Base-by-base conservation (phyloP, 2,888 invertebrate genomes). In the Stenoptilia bipunctidactyla region DNA sequence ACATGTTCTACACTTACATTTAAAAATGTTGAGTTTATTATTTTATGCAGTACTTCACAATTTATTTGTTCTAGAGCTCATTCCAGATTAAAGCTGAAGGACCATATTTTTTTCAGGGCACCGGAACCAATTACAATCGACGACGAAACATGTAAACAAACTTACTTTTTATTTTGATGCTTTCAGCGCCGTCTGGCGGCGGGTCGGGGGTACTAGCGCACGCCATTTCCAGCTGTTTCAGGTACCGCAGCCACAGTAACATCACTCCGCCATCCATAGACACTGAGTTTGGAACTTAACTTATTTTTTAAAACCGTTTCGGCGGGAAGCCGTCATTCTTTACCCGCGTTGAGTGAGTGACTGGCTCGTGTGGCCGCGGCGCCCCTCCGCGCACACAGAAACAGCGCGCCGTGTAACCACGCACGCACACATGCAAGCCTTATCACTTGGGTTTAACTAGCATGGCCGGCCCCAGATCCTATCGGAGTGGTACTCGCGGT, bases 361-460 rank as follows among this genome's bases (percentile, higher is more conserved):
- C 83, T 83, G 83, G 74, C 71, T 55, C 48, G 56, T 57, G 51
- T 56, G 8, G 20, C 20, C 56, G 53, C 61, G 54, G 64, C 69
- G 70, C 64, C 66, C 72, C 73, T 63, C 76, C 53, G 58, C 56
- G 61, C 74, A 66, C 71, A 67, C 70, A 55, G 55, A 13, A 52
- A 49, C 52, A 48, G 50, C 41, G 45, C 40, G 49, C 45, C 20
- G 52, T 51, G 44, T 46, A 50, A 43, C 56, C 55, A 50, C 40
- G 37, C 47, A 50, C 73, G 50, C 79, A 76, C 79, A 73, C 73
- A 55, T 43, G 40, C 55, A 75, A 75, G 72, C 71, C 80, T 82
- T 83, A 82, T 83, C 83, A 77, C 56, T 67, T 20, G 53, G 79
- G 76, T 77, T 74, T 77, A 80, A 80, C 83, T 82, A 83, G 83